These are phyloP conservation scores for Caenorhabditis sp. DNA, from an alignment of 2,888 invertebrate genomes.

Conservation along the genomic window DNA sequence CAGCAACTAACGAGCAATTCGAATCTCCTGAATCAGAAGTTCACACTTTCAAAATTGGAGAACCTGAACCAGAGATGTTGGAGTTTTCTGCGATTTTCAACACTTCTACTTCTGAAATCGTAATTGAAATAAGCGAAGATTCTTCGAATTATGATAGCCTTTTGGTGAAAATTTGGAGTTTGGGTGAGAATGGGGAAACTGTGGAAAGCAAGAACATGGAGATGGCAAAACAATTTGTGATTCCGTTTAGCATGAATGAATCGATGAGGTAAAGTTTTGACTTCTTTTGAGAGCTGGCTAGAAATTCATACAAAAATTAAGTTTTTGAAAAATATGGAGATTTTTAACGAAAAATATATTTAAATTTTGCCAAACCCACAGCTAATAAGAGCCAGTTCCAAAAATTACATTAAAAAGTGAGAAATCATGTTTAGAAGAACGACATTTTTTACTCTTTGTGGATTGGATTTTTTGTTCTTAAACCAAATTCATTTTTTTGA, in stretches of 20 bases:
- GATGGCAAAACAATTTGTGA: not conserved
- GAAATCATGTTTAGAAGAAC: too few relatives aligned
- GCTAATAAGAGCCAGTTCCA: too few relatives aligned
- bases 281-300: too few relatives aligned
- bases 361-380: too few relatives aligned
- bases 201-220: not conserved
- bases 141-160: conserved; percentile 31
- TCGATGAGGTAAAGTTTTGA: too few relatives aligned
- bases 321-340: too few relatives aligned
- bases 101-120: conserved; percentile 22
- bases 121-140: not conserved
- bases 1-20: conserved; percentile 37
- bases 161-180: not conserved
- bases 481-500: too few relatives aligned
- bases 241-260: not conserved
- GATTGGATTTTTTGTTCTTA: too few relatives aligned
- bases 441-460: too few relatives aligned
- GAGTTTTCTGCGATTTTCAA: not conserved
- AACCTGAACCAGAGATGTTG: not conserved
- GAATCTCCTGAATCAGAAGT: conserved; percentile 29
- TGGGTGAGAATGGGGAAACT: not conserved
- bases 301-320: too few relatives aligned
- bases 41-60: not conserved
- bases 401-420: too few relatives aligned
- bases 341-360: too few relatives aligned